Conservation (phyloP, 2,113 vertebrate species). For the Corythaixoides concolor region DNA sequence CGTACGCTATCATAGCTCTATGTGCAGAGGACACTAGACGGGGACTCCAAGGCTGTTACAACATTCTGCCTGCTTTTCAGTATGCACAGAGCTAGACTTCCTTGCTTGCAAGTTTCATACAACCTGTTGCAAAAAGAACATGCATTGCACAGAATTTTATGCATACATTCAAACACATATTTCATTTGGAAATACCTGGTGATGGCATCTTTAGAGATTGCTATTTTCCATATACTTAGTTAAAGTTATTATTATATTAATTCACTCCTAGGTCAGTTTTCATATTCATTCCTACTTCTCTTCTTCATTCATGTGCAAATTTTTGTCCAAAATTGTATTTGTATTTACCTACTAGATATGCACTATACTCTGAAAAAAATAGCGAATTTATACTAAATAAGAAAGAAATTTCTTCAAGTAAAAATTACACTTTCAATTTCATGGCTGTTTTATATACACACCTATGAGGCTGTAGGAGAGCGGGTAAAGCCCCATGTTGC, state of each 20-base stretch:
- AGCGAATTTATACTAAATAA: neutral
- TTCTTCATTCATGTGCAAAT: neutral
- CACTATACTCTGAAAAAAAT: neutral
- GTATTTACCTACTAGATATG: neutral
- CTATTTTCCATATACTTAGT: neutral
- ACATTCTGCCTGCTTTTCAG: neutral
- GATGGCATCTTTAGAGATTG: neutral
- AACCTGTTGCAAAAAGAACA: neutral
- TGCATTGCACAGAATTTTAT: neutral
- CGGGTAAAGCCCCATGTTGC: neutral
- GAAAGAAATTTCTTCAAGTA: neutral
- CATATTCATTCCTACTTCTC: neutral
- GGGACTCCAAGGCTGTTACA: neutral
- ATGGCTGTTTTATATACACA: neutral
- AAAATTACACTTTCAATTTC: neutral
- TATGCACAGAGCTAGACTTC: neutral
- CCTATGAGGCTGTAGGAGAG: neutral
- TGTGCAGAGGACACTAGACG: neutral
- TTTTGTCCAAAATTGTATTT: neutral
- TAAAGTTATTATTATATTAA: neutral
- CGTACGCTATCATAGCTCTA: accelerated
- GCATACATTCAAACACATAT: neutral
- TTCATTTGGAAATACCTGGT: neutral
- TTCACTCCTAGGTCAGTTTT: neutral
- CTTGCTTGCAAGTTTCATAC: neutral